phyloP scores from a whole-genome alignment of 92 coral and sea anemone species.

The Bergia puertoricense region DNA sequence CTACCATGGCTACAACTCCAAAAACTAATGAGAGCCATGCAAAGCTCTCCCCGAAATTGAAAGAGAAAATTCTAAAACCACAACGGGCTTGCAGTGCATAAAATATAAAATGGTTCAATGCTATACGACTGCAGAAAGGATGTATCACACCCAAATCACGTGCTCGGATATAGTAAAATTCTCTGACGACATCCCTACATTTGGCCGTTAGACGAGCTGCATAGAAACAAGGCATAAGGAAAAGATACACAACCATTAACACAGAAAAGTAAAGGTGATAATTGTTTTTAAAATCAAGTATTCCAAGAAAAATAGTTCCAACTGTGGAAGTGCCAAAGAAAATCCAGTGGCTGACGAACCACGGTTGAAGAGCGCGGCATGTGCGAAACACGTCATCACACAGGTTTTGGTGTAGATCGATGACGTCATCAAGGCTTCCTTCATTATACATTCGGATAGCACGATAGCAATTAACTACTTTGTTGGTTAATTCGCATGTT shows the following conservation, averaged over 20 bases:
- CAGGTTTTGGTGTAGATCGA: not conserved
- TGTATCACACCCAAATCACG: not conserved
- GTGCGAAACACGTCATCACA: not conserved
- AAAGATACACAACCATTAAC: not conserved
- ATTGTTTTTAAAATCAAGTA: not conserved
- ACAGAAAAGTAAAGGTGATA: not conserved
- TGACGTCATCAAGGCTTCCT: not conserved
- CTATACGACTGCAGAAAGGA: not conserved
- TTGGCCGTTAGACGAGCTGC: not conserved
- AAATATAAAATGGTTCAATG: not conserved
- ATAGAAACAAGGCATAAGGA: not conserved
- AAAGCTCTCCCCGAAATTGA: not conserved
- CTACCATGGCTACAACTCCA: not conserved
- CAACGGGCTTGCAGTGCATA: not conserved
- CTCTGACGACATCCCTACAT: not conserved
- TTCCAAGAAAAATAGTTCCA: not conserved
- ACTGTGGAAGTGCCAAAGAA: not conserved
- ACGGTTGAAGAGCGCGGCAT: slow-evolving; percentile 5
- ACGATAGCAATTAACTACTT: not conserved
- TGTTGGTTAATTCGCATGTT: not conserved
- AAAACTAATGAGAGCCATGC: not conserved
- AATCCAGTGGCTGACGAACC: slow-evolving; percentile 16
- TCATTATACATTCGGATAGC: not conserved
- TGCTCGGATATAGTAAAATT: not conserved
- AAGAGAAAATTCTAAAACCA: not conserved